phyloP scores from a whole-genome alignment of 2,888 invertebrate species.

The Flexamia atlantica region DNA sequence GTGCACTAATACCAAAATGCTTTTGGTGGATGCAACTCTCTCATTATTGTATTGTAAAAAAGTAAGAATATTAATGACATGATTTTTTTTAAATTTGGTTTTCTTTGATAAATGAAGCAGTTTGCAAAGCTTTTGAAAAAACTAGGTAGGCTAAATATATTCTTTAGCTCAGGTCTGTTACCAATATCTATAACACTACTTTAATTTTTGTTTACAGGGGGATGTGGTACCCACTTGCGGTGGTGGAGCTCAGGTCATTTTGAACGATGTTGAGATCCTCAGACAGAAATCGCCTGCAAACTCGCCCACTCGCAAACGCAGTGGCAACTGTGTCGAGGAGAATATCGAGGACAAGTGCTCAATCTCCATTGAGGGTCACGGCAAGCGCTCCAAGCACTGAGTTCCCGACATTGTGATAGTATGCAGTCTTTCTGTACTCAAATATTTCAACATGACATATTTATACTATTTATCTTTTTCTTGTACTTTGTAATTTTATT shows the following conservation, averaged over 20 bases:
- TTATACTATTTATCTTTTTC: not conserved
- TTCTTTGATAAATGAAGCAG: too few species aligned
- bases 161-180: too few species aligned
- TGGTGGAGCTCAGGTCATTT: conserved; percentile 97
- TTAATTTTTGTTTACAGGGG: conserved; percentile 77
- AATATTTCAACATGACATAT: not conserved
- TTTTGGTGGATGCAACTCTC: too few species aligned
- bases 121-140: too few species aligned
- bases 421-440: not conserved
- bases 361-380: conserved; percentile 74
- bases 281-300: conserved; percentile 87
- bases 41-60: too few species aligned
- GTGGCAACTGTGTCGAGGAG: conserved; percentile 51
- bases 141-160: too few species aligned
- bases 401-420: not conserved
- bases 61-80: too few species aligned
- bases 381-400: conserved; percentile 60
- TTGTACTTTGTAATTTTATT: not conserved
- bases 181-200: too few species aligned
- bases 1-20: too few species aligned
- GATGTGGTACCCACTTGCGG: conserved; percentile 96
- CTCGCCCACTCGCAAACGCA: conserved; percentile 74
- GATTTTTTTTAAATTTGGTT: too few species aligned
- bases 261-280: conserved; percentile 95
- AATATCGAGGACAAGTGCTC: conserved; percentile 73